A percentile compares a stretch with the other conserved stretches of the same genome.
These are phyloP conservation scores for Osmerus eperlanus DNA, from an alignment of 2,113 vertebrate species.

Conservation along the genomic window DNA sequence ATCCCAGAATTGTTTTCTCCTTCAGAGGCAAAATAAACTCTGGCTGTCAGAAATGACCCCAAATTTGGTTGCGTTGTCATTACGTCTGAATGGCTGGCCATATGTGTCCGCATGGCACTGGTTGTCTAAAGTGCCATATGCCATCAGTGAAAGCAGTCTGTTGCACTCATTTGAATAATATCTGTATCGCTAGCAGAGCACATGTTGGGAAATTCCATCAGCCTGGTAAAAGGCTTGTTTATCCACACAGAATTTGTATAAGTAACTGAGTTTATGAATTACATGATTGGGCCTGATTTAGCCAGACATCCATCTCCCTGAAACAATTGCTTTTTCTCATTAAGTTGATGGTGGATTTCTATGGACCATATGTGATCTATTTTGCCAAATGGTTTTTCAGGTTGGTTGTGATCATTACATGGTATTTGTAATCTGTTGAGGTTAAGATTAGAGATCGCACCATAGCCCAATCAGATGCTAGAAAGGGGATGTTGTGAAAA, in stretches of 20 bases:
- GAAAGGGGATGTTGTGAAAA: constrained; percentile 19
- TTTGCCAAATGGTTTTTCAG: constrained; percentile 28
- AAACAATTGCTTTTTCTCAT: constrained; percentile 28
- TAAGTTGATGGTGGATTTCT: constrained; percentile 26
- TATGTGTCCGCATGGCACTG: constrained; percentile 68
- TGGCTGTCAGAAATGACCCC: constrained; percentile 56
- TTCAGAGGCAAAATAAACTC: constrained; percentile 45
- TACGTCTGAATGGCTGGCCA: constrained; percentile 62
- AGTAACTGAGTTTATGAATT: constrained; percentile 35
- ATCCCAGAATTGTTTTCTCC: constrained; percentile 52
- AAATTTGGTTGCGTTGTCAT: constrained; percentile 68
- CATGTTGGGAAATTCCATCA: constrained; percentile 57
- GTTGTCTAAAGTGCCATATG: constrained; percentile 66
- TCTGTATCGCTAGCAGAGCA: constrained; percentile 43
- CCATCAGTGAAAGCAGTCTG: constrained; percentile 56
- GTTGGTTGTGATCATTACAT: constrained; percentile 11
- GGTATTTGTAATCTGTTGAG: constrained; percentile 23
- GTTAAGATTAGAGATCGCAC: constrained; percentile 24
- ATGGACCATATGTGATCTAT: constrained; percentile 27
- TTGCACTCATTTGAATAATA: constrained; percentile 56
- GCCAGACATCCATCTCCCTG: constrained; percentile 24
- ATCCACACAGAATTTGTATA: constrained; percentile 37
- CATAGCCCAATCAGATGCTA: constrained; percentile 26
- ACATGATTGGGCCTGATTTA: constrained; percentile 27
- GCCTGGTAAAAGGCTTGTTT: constrained; percentile 34